Conservation (phyloP, 2,113 vertebrate genomes). For the Paralichthys olivaceus region DNA sequence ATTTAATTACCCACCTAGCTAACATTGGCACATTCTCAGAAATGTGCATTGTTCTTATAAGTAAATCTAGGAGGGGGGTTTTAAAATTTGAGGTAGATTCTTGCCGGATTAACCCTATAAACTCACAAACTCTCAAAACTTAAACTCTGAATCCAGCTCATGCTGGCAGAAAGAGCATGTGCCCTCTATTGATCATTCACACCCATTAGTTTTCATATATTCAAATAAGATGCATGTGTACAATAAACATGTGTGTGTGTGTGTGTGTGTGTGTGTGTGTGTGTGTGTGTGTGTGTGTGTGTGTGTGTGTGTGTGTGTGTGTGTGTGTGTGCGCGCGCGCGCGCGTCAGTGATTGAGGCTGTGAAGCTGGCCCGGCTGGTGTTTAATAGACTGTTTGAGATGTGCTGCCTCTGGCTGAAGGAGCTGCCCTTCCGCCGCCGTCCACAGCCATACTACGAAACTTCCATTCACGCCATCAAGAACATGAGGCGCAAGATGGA, state of each 20-base stretch:
- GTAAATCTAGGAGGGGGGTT: no score
- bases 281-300: background rate
- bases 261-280: slow-evolving; percentile 35
- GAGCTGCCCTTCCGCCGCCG: slow-evolving; percentile 91
- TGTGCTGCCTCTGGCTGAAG: slow-evolving; percentile 93
- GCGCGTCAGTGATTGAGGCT: slow-evolving; percentile 89
- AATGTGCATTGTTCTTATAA: no score
- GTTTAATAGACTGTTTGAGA: slow-evolving; percentile 92
- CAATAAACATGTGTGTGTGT: background rate
- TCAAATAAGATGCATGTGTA: background rate
- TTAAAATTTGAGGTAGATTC: no score
- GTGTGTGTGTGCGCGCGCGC: slow-evolving; percentile 34
- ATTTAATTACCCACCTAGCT: no score
- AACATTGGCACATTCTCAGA: no score
- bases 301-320: slow-evolving; percentile 35
- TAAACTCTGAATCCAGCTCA: no score
- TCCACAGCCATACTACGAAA: slow-evolving; percentile 94
- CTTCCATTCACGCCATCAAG: slow-evolving; percentile 99
- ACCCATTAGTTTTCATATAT: no score
- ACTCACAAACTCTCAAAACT: no score
- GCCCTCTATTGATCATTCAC: no score
- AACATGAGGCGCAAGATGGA: slow-evolving; percentile 99
- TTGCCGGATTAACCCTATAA: no score
- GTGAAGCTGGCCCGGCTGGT: slow-evolving; percentile 91
- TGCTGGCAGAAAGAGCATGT: no score